phyloP scores from a whole-genome alignment of 2,888 invertebrate genomes.

The Andricus curvator region DNA sequence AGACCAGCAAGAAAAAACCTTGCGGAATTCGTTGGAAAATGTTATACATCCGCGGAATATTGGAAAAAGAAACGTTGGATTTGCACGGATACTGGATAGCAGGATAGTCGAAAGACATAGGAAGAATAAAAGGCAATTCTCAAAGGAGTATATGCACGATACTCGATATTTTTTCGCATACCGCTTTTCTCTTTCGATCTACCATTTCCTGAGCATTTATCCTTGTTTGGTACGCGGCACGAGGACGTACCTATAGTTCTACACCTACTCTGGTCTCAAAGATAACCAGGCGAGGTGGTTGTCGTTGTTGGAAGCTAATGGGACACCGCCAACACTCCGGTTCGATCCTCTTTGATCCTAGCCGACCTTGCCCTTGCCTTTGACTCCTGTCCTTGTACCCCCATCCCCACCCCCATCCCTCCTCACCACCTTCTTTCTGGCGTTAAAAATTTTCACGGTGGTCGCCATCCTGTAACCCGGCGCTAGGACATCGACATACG shows the following conservation, averaged over 20 bases:
- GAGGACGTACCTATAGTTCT: slow-evolving; percentile 49
- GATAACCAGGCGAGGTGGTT: slow-evolving; percentile 44
- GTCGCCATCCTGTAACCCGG: slow-evolving; percentile 58
- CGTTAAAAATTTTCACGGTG: slow-evolving; percentile 67
- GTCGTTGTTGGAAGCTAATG: slow-evolving; percentile 69
- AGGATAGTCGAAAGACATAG: slow-evolving; percentile 34
- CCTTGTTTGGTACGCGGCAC: slow-evolving; percentile 28
- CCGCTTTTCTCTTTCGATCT: slow-evolving; percentile 34
- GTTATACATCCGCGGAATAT: not conserved
- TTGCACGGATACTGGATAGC: slow-evolving; percentile 14
- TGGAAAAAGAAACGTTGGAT: slow-evolving; percentile 1
- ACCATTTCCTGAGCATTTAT: slow-evolving; percentile 40
- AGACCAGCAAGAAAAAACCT: not conserved
- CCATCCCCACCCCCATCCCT: slow-evolving; percentile 37
- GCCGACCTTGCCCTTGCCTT: slow-evolving; percentile 71
- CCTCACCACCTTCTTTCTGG: slow-evolving; percentile 42
- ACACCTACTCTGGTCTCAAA: slow-evolving; percentile 50
- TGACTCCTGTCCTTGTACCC: slow-evolving; percentile 62
- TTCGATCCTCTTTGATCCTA: slow-evolving; percentile 71
- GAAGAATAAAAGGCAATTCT: slow-evolving; percentile 49
- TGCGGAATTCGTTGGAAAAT: not conserved
- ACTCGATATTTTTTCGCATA: slow-evolving; percentile 47
- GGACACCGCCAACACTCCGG: slow-evolving; percentile 66
- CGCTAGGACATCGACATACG: slow-evolving; percentile 10
- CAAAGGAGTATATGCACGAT: slow-evolving; percentile 39